phyloP scores from a whole-genome alignment of 2,113 vertebrate genomes.

The Melospiza melodia region DNA sequence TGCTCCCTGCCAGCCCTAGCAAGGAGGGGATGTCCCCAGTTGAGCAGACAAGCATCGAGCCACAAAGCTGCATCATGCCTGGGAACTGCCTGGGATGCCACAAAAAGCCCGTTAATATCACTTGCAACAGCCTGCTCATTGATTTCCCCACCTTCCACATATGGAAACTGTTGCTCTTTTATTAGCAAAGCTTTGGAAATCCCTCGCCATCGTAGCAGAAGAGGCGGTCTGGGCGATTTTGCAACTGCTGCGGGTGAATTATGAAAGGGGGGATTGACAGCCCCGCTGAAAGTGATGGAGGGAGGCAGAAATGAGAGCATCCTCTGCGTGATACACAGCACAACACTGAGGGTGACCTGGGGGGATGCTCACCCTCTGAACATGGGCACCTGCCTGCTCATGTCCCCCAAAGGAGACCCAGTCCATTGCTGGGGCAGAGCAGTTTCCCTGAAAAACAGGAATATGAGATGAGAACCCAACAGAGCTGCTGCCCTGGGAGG shows the following conservation, averaged over 20 bases:
- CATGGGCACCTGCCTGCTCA: rapidly evolving
- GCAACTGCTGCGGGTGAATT: constrained; percentile 22
- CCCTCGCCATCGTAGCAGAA: not conserved
- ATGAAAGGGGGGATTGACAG: not conserved
- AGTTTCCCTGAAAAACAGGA: not conserved
- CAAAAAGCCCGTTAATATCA: not conserved
- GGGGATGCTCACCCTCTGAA: not conserved
- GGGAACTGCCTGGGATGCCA: not conserved
- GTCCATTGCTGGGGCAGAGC: not conserved
- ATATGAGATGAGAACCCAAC: not conserved
- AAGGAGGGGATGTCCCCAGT: not conserved
- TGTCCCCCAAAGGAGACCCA: not conserved
- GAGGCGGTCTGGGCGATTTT: not conserved
- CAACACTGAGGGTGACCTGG: too few species aligned
- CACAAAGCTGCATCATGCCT: not conserved
- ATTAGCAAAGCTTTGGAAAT: constrained; percentile 39
- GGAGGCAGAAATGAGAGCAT: not conserved
- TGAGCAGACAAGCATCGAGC: not conserved
- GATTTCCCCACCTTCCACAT: constrained; percentile 50
- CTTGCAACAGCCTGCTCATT: constrained; percentile 10
- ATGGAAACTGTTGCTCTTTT: not conserved
- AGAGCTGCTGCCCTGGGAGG: not conserved
- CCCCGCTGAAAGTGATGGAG: not conserved
- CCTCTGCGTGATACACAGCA: not conserved
- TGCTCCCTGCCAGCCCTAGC: not conserved